Base-by-base conservation (phyloP, 2,888 invertebrate genomes). In the Leucophora obtusa region DNA sequence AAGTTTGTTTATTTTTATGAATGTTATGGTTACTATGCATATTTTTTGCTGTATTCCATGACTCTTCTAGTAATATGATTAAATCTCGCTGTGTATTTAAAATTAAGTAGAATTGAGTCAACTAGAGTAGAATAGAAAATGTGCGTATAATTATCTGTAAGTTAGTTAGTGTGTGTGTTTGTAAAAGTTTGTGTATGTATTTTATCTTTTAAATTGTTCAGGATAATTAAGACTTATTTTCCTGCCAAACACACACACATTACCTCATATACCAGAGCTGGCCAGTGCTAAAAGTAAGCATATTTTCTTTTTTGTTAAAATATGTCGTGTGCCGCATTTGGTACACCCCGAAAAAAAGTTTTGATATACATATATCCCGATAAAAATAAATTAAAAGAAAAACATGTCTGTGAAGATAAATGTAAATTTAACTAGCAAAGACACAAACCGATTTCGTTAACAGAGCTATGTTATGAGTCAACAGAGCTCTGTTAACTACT, bases 181-280 rank as follows among this genome's bases (percentile, higher is more conserved):
- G n/a, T 47, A 14, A 47, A 7, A 6, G 28, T 28, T 3, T 21
- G 35, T 60, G 21, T 18, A 14, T 15, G 35, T 50, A 62, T 62
- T 47, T 62, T 50, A 50, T 62, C 62, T 62, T 62, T 38, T 62
- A 28, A 10, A 54, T 47, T 24, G 18, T 62, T 17, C 66, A 38
- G 47, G 60, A 68, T 62, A 78, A 72, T 78, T 68, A 58, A 62
- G 50, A 72, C 17, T 56, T 54, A 17, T 71, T 24, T 59, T 53
- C n/a, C 43, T 21, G 11, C 3, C 38, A 60, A 60, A 43, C 60
- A 47, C 50, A 43, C 60, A 60, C 50, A 47, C 43, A 60, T 21
- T 14, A 18, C 3, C 21, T 33, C 14, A 24, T n/a, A 28, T n/a
- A 56, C 56, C n/a, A n/a, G n/a, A n/a, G n/a, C n/a, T n/a, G n/a